Percentiles rank a stretch among this genome's conserved stretches.
Evolutionary conservation across 2,888 invertebrate species (phyloP).

Genomic region (Laspeyria flexula): DNA sequence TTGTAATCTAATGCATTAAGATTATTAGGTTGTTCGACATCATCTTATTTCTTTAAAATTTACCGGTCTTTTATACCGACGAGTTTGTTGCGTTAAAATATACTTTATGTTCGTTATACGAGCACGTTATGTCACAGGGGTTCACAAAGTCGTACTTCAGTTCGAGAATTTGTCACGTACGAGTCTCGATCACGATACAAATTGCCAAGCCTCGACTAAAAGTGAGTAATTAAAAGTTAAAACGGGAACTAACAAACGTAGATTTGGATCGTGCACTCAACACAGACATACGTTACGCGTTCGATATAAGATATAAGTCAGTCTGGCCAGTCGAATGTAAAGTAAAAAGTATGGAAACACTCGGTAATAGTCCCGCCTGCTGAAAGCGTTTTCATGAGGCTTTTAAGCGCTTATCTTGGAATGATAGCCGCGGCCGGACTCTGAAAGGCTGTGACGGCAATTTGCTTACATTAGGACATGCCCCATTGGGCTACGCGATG

Average conservation of each 20-base stretch:
- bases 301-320: conserved; percentile 59
- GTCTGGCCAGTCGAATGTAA: conserved; percentile 53
- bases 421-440: conserved; percentile 83
- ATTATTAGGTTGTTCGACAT: conserved; percentile 75
- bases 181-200: conserved; percentile 8
- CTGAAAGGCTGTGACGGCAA: conserved; percentile 83
- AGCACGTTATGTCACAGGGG: conserved; percentile 14
- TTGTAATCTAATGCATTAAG: conserved; percentile 80
- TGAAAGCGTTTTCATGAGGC: conserved; percentile 83
- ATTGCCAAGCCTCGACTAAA: conserved; percentile 16
- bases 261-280: conserved; percentile 53
- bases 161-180: conserved; percentile 26
- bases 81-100: conserved; percentile 32
- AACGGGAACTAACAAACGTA: conserved; percentile 41
- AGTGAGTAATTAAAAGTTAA: conserved; percentile 41
- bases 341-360: conserved; percentile 74
- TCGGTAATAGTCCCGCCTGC: conserved; percentile 73
- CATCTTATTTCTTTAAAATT: conserved; percentile 68
- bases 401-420: conserved; percentile 86
- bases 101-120: conserved; percentile 28
- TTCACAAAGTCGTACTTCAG: conserved; percentile 12
- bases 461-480: conserved; percentile 84
- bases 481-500: conserved; percentile 57
- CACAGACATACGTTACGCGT: conserved; percentile 51
- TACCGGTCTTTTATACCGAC: conserved; percentile 51